Evolutionary conservation across 2,888 invertebrate genomes (phyloP), one percentile per base, ranked within the genome.

Genomic region (Epistrophella euchroma): DNA sequence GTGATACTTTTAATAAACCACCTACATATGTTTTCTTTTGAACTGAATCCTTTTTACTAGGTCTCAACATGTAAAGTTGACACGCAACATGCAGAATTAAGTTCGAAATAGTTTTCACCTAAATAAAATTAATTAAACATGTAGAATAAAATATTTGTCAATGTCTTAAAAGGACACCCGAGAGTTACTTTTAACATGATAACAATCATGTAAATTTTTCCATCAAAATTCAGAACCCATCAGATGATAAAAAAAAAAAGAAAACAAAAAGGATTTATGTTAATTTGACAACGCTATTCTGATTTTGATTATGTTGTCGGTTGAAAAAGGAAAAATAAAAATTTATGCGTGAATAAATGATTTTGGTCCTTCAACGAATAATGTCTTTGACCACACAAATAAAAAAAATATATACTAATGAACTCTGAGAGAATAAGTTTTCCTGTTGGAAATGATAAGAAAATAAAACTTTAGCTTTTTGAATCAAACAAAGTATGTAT

Each of bases 201-300:
- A 43, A 56, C 0, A 58, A 58, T 58, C 37, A 37, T 64, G 64
- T 64, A 28, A 64, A 64, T 64, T 45, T 64, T 28, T 17, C n/a
- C 62, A 64, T 64, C 40, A 32, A 45, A 43, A 64, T 64, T 64
- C 64, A 45, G 45, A 17, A 28, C 15, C 15, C 22, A 19, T 19
- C 2, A 15, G 10, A 28, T 45, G 11, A 28, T 17, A 25, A 22
- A 37, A 45, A 9, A 45, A 45, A 3, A 56, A 28, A 2, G 4
- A 55, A 32, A 60, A 58, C 32, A 17, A 17, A 35, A 43, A 45
- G 28, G 28, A 45, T 64, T n/a, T 64, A 45, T 64, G 45, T 64
- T 28, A 64, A 64, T 64, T 45, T 28, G 17, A 45, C n/a, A 28
- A 45, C 6, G 17, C 28, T 17, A 28, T 64, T 45, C 25, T 15